Percentiles rank a stretch among this genome's conserved stretches.
These are phyloP conservation scores for Tuberolachnus salignus DNA, from an alignment of 2,888 invertebrate species.

Conservation along the genomic window DNA sequence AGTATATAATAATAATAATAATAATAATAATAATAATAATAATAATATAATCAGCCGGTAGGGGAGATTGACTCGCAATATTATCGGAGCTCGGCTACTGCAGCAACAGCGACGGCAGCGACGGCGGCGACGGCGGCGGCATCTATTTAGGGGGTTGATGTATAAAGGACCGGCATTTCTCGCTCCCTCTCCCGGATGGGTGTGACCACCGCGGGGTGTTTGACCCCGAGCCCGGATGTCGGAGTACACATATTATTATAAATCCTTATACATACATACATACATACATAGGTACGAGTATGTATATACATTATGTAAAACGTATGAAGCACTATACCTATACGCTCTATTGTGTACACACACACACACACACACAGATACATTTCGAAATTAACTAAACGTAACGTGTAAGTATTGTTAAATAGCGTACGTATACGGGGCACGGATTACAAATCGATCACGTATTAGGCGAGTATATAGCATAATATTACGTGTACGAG, in stretches of 20 bases:
- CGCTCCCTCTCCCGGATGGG: conserved; percentile 23
- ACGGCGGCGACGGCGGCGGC: too few species aligned
- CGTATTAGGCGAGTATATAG: conserved; percentile 23
- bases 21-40: too few species aligned
- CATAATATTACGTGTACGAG: neutral
- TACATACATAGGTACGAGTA: neutral
- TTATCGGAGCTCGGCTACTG: neutral
- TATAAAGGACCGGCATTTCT: conserved; percentile 7
- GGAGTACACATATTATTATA: neutral
- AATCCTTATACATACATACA: neutral
- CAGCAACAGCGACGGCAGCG: too few species aligned
- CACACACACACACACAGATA: neutral
- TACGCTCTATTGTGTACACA: conserved; percentile 32
- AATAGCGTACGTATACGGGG: conserved; percentile 3
- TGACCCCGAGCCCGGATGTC: conserved; percentile 52
- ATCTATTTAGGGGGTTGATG: neutral
- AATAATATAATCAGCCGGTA: too few species aligned
- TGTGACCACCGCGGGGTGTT: conserved; percentile 45
- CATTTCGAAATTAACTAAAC: conserved; percentile 41
- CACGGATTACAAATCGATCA: conserved; percentile 42
- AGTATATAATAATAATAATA: neutral
- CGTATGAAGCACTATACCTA: too few species aligned
- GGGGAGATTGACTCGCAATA: too few species aligned
- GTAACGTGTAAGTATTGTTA: conserved; percentile 25
- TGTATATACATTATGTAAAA: neutral